Percentiles rank a stretch among this genome's conserved stretches.
These are phyloP conservation scores for Vicugna pacos DNA, from an alignment of 2,113 vertebrate genomes.

Conservation along the genomic window DNA sequence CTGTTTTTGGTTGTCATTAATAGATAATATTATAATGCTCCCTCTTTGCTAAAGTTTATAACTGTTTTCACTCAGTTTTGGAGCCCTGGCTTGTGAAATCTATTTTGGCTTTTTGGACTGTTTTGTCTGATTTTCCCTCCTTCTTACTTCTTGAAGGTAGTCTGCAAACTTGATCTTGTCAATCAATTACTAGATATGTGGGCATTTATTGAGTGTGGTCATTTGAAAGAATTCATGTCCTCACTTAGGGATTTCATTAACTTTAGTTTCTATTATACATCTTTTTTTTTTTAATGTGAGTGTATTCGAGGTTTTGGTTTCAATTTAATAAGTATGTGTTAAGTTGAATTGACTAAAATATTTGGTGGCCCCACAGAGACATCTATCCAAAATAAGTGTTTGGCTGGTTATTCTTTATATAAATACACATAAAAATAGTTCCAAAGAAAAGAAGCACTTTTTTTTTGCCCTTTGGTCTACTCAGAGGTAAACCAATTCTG, in stretches of 20 bases:
- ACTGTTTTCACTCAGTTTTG: background rate
- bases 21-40: background rate
- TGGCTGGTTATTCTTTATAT: background rate
- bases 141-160: constrained; percentile 1
- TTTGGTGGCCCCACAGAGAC: background rate
- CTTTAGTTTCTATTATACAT: background rate
- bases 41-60: background rate
- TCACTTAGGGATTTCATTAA: background rate
- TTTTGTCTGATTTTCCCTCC: background rate
- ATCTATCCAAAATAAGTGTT: background rate
- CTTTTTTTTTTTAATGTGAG: background rate
- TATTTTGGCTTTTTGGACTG: background rate
- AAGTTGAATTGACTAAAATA: background rate
- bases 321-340: background rate
- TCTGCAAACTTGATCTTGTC: background rate
- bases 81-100: background rate
- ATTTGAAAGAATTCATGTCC: background rate
- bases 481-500: constrained; percentile 1
- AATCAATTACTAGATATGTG: background rate
- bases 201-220: background rate
- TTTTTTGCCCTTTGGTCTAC: background rate
- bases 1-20: background rate
- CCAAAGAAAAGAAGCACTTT: background rate
- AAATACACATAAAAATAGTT: background rate
- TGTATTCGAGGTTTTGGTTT: constrained; percentile 33